phyloP scores from a whole-genome alignment of 1,140 invertebrate genomes.

The Anoplolepis gracilipes region DNA sequence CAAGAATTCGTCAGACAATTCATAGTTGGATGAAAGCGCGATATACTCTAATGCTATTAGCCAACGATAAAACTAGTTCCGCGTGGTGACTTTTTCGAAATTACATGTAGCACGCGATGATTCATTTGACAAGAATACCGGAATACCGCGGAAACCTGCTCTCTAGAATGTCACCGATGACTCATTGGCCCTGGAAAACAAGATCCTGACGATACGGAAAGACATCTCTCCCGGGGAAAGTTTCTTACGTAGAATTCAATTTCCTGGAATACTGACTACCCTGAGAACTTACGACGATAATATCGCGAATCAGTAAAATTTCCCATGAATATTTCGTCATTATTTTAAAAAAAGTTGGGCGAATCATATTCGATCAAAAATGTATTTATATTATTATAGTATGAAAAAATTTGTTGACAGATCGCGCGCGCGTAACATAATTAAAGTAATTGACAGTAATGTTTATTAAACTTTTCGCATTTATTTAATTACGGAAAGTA shows the following conservation, averaged over 20 bases:
- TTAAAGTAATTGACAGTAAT: not conserved
- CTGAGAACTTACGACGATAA: not conserved
- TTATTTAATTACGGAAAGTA: not conserved
- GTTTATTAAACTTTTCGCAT: no score
- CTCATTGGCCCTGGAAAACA: constrained; percentile 42
- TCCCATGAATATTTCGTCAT: not conserved
- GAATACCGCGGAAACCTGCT: constrained; percentile 65
- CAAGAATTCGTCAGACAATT: not conserved
- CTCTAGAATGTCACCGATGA: constrained; percentile 56
- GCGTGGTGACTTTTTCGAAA: not conserved
- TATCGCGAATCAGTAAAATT: not conserved
- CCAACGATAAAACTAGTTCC: not conserved
- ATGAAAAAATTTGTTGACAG: not conserved
- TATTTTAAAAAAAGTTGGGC: not conserved
- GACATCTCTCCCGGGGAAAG: constrained; percentile 7
- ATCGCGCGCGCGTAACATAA: no score
- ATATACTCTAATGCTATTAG: not conserved
- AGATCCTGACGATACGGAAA: constrained; percentile 25
- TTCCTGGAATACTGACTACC: constrained; percentile 7
- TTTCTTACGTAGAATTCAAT: constrained; percentile 50
- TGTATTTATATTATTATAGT: not conserved
- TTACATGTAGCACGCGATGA: constrained; percentile 46
- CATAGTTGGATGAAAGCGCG: not conserved
- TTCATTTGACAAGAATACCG: constrained; percentile 52
- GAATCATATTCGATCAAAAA: not conserved